Evolutionary conservation across 2,888 invertebrate species (phyloP).

Genomic region (Odontocolon sp.): DNA sequence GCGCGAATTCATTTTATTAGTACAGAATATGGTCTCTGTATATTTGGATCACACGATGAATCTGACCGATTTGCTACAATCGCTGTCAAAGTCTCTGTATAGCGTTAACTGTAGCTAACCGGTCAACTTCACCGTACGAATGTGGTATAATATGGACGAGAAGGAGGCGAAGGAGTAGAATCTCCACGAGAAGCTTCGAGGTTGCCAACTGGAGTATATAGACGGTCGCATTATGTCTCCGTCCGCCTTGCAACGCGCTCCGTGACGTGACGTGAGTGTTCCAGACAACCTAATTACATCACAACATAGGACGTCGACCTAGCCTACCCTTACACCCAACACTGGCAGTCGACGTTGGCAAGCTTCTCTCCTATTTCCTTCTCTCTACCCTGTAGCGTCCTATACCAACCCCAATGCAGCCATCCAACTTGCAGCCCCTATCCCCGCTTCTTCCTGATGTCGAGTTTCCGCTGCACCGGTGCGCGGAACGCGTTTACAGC

Average conservation of each 20-base stretch:
- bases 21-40: no score
- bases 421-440: constrained; percentile 14
- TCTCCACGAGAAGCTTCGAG: constrained; percentile 57
- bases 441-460: constrained; percentile 21
- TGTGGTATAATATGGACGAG: no score
- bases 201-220: constrained; percentile 51
- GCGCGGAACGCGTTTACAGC: constrained; percentile 7
- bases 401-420: not conserved
- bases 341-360: constrained; percentile 10
- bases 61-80: no score
- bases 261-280: constrained; percentile 82
- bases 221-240: constrained; percentile 74
- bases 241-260: constrained; percentile 74
- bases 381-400: constrained; percentile 6
- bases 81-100: no score
- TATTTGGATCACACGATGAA: no score
- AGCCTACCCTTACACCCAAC: constrained; percentile 57
- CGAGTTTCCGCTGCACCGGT: constrained; percentile 41
- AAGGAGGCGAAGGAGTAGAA: constrained; percentile 61
- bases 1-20: no score
- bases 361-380: constrained; percentile 36
- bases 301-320: constrained; percentile 71
- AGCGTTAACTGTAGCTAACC: no score
- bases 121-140: no score
- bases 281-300: constrained; percentile 83